These are phyloP conservation scores for Megaceryle torquata DNA, from an alignment of 2,113 vertebrate species.

Conservation along the genomic window DNA sequence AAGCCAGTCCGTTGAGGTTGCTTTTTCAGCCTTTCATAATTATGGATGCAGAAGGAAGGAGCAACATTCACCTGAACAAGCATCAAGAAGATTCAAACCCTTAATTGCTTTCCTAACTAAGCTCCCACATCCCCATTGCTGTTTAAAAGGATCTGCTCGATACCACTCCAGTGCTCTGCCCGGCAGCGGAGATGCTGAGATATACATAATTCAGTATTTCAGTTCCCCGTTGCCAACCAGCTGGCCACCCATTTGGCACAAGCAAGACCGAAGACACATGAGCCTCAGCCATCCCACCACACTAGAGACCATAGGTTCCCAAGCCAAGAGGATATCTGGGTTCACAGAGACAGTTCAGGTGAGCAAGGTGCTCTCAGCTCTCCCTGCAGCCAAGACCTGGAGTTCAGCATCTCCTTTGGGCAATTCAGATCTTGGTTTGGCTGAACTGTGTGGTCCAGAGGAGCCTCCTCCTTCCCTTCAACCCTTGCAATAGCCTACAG, in stretches of 20 bases:
- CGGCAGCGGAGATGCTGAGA: not conserved
- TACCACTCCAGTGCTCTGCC: conserved; percentile 26
- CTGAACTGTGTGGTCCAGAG: not conserved
- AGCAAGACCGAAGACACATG: not conserved
- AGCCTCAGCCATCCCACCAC: not conserved
- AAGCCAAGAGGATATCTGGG: not conserved
- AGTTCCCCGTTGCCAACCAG: not conserved
- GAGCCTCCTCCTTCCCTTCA: not conserved
- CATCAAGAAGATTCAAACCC: conserved; percentile 40
- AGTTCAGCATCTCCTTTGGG: not conserved
- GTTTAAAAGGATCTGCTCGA: conserved; percentile 44
- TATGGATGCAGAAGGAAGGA: not conserved
- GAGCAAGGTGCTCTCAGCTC: not conserved
- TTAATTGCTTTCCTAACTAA: conserved; percentile 53
- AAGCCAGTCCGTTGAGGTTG: conserved; percentile 19
- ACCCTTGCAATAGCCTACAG: not conserved
- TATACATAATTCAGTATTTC: conserved; percentile 28
- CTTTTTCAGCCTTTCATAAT: conserved; percentile 54
- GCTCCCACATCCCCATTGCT: not conserved
- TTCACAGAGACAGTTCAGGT: fast-evolving
- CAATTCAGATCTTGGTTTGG: not conserved
- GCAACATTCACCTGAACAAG: conserved; percentile 24
- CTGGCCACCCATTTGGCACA: not conserved
- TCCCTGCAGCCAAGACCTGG: not conserved
- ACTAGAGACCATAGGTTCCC: not conserved